Base-by-base conservation (phyloP, 2,113 vertebrate species). In the Hippocampus barbouri region DNA sequence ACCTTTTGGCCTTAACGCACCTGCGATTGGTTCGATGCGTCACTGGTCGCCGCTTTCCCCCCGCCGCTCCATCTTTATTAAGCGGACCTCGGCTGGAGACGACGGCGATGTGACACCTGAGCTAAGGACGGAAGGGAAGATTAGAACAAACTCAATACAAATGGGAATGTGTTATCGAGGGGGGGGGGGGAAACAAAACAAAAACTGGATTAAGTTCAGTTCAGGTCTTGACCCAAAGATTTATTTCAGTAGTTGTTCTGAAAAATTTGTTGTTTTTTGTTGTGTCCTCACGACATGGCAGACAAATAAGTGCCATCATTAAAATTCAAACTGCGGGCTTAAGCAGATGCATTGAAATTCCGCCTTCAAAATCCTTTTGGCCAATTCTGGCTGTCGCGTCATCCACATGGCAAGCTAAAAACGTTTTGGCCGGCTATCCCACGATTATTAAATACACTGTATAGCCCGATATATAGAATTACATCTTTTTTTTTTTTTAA, bases 321-420 rank as follows among this genome's bases (percentile, higher is more conserved):
- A 91, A 92, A 83, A 92, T 91, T 86, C 84, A 92, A 86, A 79
- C 27, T 70, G 77, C 66, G 23, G 67, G 75, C 86, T 89, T 93
- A 93, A 93, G 79, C 83, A 93, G 85, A 92, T 92, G 87, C 91
- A 92, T 91, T 92, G 91, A 91, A 91, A 83, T 83, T 83, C 76
- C 77, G 78, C 53, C 51, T 81, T 72, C 73, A 71, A 90, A 88
- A 85, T 85, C 86, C 86, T 47, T 66, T 85, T 74, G 62, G 69
- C 79, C 78, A 81, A 60, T 83, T 74, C 20, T 8, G 71, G 65
- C 75, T 71, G 66, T 73, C 72, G 71, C 54, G 72, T 56, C 76
- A 60, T 73, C 61, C 77, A 18, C 43, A 83, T 71, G 66, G 47
- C 14, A 9, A 67, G 43, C 72, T 64, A 16, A 71, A 75, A 72